A percentile compares a stretch with the other conserved stretches of the same genome.
Conservation (phyloP, 1,140 invertebrate species). For the Antheraea mylitta region DNA sequence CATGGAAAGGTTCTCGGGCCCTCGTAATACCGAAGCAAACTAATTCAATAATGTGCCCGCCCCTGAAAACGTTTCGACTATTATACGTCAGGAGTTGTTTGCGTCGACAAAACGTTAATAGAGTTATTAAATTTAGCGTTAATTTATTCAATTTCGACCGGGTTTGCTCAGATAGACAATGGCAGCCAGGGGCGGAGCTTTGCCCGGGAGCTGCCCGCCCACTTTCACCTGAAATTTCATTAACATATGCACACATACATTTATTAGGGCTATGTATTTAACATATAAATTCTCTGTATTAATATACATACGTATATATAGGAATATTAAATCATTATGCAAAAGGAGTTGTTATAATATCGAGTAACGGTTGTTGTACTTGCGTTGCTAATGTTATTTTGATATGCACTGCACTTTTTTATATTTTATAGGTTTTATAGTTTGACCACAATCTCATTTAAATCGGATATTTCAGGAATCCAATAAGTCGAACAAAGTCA, state of each 20-base stretch:
- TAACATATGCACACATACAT: constrained; percentile 19
- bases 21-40: constrained; percentile 44
- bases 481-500: too few species aligned
- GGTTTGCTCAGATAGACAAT: constrained; percentile 54
- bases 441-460: too few species aligned
- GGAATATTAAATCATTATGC: not conserved
- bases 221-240: constrained; percentile 51
- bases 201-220: constrained; percentile 38
- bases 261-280: not conserved
- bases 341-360: not conserved
- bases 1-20: constrained; percentile 61
- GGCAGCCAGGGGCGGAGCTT: constrained; percentile 55
- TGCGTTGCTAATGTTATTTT: too few species aligned
- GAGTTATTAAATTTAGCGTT: constrained; percentile 72
- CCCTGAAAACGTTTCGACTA: constrained; percentile 56
- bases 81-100: constrained; percentile 67
- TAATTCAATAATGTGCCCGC: constrained; percentile 62
- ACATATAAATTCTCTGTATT: not conserved
- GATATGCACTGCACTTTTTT: too few species aligned
- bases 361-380: too few species aligned
- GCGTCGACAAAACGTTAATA: constrained; percentile 63
- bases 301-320: not conserved
- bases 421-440: too few species aligned
- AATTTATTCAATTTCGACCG: constrained; percentile 72
- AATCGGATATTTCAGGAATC: too few species aligned